Percentiles rank a stretch among this genome's conserved stretches.
Evolutionary conservation across 2,797 vertebrate genomes (phyloP).

Genomic region (Crocidura indochinensis): DNA sequence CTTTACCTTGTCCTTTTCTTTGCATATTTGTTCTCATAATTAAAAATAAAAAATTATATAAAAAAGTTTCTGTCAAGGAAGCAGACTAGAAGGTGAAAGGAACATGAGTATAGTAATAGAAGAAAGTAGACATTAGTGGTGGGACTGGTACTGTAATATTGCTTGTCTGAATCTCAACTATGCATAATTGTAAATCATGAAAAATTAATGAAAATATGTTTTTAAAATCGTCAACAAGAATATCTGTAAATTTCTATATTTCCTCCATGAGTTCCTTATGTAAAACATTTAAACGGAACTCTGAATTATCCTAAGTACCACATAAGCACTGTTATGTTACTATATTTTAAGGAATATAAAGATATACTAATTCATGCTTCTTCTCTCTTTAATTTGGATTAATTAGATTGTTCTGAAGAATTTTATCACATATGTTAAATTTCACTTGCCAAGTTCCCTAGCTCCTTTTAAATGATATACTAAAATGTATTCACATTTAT

Average conservation of each 20-base stretch:
- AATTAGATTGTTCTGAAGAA: background rate
- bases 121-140: too few species aligned
- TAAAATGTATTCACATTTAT: background rate
- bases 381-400: background rate
- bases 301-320: background rate
- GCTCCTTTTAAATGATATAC: background rate
- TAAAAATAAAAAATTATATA: too few species aligned
- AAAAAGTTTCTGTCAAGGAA: too few species aligned
- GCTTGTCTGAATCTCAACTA: too few species aligned
- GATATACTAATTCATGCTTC: background rate
- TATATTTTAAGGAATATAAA: background rate
- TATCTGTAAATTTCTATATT: background rate
- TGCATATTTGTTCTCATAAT: too few species aligned
- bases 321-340: background rate
- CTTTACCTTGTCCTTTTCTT: too few species aligned
- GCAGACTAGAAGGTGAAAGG: too few species aligned
- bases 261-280: background rate
- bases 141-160: too few species aligned
- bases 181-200: too few species aligned
- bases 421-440: background rate
- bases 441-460: background rate
- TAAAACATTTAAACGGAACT: background rate
- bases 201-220: too few species aligned
- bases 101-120: too few species aligned
- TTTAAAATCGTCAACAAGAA: background rate